Evolutionary conservation across 2,888 invertebrate genomes (phyloP).

Genomic region (Heteromurus nitidus): DNA sequence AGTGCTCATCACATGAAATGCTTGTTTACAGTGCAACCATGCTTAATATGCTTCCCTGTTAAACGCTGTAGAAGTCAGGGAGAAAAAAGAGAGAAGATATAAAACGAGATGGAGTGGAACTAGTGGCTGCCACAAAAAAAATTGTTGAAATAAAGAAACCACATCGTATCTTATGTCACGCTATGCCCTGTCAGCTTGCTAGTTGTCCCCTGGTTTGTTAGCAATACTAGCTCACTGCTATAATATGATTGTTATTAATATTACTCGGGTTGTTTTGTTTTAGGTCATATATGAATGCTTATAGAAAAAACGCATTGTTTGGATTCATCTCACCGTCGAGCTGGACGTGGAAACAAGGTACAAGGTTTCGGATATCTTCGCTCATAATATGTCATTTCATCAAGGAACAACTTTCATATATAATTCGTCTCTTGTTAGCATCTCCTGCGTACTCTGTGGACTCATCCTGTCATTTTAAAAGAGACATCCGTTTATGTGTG

Average conservation of each 20-base stretch:
- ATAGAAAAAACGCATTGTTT: too few relatives aligned
- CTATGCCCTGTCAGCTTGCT: constrained; percentile 42
- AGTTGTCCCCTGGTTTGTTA: constrained; percentile 29
- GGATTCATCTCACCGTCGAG: too few relatives aligned
- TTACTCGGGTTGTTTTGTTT: background rate
- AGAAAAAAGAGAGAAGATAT: background rate
- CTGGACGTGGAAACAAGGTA: too few relatives aligned
- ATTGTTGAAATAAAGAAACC: constrained; percentile 48
- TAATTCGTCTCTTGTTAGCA: background rate
- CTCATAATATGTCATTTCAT: too few relatives aligned
- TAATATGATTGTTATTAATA: constrained; percentile 9
- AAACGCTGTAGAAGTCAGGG: background rate
- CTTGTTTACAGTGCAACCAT: constrained; percentile 1
- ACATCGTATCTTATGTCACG: constrained; percentile 51
- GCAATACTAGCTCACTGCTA: background rate
- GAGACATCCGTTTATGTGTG: background rate
- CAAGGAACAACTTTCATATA: too few relatives aligned
- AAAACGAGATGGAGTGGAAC: background rate
- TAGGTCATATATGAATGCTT: background rate
- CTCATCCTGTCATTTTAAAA: background rate
- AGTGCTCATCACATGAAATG: constrained; percentile 1
- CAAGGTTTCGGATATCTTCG: background rate
- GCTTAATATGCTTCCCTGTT: constrained; percentile 2
- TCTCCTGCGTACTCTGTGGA: background rate
- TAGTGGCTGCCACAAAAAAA: background rate